Conservation (phyloP, 2,888 invertebrate species). For the Cryptocephalus primarius region DNA sequence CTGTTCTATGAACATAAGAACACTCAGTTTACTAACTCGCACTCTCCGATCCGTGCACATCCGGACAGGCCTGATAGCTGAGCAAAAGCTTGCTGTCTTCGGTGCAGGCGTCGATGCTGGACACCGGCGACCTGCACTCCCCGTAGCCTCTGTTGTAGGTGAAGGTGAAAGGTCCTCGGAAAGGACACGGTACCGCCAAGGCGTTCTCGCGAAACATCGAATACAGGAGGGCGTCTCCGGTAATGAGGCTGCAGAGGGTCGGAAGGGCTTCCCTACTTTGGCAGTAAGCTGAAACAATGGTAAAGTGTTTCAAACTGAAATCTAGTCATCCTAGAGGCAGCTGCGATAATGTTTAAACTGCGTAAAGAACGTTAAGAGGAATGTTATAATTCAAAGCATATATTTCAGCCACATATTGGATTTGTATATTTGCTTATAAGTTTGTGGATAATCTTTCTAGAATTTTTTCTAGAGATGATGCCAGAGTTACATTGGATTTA, state of each 20-base stretch:
- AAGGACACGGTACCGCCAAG: constrained; percentile 80
- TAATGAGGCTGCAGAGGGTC: constrained; percentile 75
- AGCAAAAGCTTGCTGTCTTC: constrained; percentile 83
- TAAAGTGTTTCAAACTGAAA: neutral
- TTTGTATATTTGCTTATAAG: too few relatives aligned
- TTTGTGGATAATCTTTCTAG: too few relatives aligned
- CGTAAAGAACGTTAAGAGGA: too few relatives aligned
- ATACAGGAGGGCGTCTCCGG: constrained; percentile 79
- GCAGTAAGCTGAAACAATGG: constrained; percentile 57
- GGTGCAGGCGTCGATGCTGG: constrained; percentile 88
- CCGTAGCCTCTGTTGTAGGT: constrained; percentile 87
- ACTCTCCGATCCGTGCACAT: constrained; percentile 82
- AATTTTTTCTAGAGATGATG: too few relatives aligned
- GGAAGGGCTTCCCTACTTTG: constrained; percentile 64
- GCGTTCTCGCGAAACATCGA: constrained; percentile 86
- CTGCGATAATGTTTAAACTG: neutral
- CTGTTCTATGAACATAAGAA: too few relatives aligned
- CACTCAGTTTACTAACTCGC: constrained; percentile 51
- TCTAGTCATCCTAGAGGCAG: neutral
- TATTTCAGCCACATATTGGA: too few relatives aligned
- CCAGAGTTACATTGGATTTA: too few relatives aligned
- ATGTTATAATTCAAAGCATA: too few relatives aligned
- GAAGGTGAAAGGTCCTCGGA: constrained; percentile 81
- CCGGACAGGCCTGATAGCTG: constrained; percentile 89
- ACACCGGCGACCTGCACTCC: constrained; percentile 79